Evolutionary conservation across 1,140 invertebrate genomes (phyloP), one percentile per base, ranked within the genome.

Genomic region (Trichonephila clavipes): DNA sequence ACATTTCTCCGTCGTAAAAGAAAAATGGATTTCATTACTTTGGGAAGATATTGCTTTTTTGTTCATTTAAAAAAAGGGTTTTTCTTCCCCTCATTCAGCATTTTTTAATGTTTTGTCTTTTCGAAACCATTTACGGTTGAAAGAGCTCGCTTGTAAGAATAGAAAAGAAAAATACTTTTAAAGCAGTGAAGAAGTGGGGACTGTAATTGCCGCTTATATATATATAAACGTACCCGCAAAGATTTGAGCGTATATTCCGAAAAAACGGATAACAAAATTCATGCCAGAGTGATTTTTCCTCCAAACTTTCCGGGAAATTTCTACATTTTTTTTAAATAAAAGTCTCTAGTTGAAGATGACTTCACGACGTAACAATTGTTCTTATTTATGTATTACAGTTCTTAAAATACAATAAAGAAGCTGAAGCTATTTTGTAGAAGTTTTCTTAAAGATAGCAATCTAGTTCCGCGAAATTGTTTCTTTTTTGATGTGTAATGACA

Each of bases 21-120:
- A 77, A 77, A 77, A 77, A 77, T 8, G 16, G 72, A 77, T 24
- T 59, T 85, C 58, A 85, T 58, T 85, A 85, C 19, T 21, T 85
- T n/a, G 21, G 34, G 10, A 59, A 58, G 40, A 24, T 85, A 85
- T 85, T 85, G 58, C 58, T 24, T 85, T 58, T 85, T 34, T 16
- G 44, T 24, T 85, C 82, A 59, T 85, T 59, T 58, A 77, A 77
- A 77, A 34, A 21, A 24, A 4, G 3, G 5, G 6, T 12, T 72
- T 12, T 34, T 34, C 72, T 77, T 34, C 34, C 18, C 14, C 7
- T 51, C 7, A 7, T 77, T 24, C 69, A 40, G 12, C 16, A 77
- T 34, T 77, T 28, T 28, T 40, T 40, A 18, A 40, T 40, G 72
- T 34, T 77, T 77, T 40, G 72, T 34, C 24, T 51, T 51, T 34